Conservation (phyloP, 2,888 invertebrate genomes). For the Pandemis cinnamomeana region DNA sequence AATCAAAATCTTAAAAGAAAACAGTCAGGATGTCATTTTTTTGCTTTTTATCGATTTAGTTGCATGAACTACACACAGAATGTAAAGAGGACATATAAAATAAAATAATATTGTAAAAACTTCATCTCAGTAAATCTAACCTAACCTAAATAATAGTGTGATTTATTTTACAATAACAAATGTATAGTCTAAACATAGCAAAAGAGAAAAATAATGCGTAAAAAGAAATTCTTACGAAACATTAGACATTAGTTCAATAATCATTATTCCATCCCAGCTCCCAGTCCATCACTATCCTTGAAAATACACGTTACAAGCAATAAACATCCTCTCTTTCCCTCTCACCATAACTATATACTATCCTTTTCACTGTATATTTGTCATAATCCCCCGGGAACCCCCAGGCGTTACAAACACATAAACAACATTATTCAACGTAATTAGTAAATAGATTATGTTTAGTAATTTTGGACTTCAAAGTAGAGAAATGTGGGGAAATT, state of each 20-base stretch:
- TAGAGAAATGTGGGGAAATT: not conserved
- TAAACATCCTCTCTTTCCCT: conserved; percentile 56
- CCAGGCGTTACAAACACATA: conserved; percentile 32
- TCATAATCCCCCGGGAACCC: conserved; percentile 34
- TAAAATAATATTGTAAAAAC: too few species aligned
- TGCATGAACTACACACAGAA: too few species aligned
- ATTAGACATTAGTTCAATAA: not conserved
- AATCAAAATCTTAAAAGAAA: too few species aligned
- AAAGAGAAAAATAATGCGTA: too few species aligned
- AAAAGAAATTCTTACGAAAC: not conserved
- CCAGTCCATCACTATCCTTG: conserved; percentile 49
- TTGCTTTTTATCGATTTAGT: too few species aligned
- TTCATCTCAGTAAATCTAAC: too few species aligned
- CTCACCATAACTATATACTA: conserved; percentile 54
- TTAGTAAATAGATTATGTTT: conserved; percentile 39
- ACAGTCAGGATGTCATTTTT: too few species aligned
- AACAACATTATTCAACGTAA: conserved; percentile 40
- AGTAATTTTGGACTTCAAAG: conserved; percentile 36
- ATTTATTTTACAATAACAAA: too few species aligned
- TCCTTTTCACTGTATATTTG: conserved; percentile 53
- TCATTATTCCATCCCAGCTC: conserved; percentile 38
- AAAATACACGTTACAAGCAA: conserved; percentile 54
- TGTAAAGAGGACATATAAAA: too few species aligned
- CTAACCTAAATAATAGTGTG: too few species aligned
- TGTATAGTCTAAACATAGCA: too few species aligned